Evolutionary conservation across 2,888 invertebrate genomes (phyloP), one percentile per base, ranked within the genome.

Genomic region (Fragum sueziense): DNA sequence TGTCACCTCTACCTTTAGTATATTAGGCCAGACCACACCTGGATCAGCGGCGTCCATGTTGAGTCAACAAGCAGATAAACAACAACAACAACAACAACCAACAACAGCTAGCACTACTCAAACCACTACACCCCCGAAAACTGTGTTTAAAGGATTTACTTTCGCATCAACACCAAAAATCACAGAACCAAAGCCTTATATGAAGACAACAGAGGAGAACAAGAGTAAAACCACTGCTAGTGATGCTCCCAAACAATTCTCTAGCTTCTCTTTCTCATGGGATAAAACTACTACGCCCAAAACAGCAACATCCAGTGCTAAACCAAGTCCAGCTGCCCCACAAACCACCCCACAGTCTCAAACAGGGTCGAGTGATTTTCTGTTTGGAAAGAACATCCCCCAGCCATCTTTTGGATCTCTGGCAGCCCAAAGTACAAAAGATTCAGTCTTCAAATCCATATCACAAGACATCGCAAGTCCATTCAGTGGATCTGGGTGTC

Each of bases 161-260:
- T 96, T 96, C 90, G 95, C 94, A 31, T 94, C 94, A 47, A 94
- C 95, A 20, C 96, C 96, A 6, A 94, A 95, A 17, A 95, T 96
- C 9, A 76, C 82, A 7, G 80, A 83, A 34, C 73, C 68, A 1
- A 86, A 82, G 54, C 76, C 62, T 37, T 75, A 80, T 9, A 74
- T 47, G 3, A 76, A 76, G 20, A 41, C 76, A 59, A 47, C 69
- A 61, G 65, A 83, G 69, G 61, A 59, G 20, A 57, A 31, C 20
- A 57, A 76, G 37, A 91, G 92, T 1, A 91, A 90, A 25, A 91
- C 93, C 74, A 92, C 91, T 14, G 91, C 92, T 0, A 90, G 82
- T 31, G 52, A 81, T 27, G 89, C 88, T 79, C 89, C 70, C 83
- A 93, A 86, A 86, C 93, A 89, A 11, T 91, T 91, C 80, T 87